Conservation (phyloP, 2,888 invertebrate species). For the Lasioglossum lativentre region DNA sequence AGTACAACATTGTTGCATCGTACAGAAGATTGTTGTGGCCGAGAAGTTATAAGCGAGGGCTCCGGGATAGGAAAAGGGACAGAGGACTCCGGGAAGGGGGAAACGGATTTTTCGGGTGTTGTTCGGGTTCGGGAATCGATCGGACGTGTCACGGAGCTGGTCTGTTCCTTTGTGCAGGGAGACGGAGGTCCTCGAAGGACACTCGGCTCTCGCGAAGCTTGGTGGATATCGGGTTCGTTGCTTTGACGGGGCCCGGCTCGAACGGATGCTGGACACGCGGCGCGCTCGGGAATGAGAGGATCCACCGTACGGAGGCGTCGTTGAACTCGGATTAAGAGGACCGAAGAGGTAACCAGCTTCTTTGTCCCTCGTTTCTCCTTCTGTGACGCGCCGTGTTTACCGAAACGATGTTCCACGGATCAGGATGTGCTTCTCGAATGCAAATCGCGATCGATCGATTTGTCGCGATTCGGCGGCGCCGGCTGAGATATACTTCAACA, state of each 20-base stretch:
- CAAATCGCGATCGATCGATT: background rate
- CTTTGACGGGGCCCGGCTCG: background rate
- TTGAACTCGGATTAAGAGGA: conserved; percentile 24
- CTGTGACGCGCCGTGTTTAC: background rate
- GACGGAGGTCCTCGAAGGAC: background rate
- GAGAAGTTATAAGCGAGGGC: background rate
- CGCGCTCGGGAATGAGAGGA: conserved; percentile 27
- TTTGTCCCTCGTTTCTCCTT: background rate
- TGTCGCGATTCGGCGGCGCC: background rate
- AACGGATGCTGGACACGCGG: conserved; percentile 10
- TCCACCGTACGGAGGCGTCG: background rate
- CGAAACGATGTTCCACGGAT: background rate
- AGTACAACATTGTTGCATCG: background rate
- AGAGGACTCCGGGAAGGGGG: background rate
- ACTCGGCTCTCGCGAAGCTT: conserved; percentile 11
- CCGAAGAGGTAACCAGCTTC: conserved; percentile 19
- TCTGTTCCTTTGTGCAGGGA: conserved; percentile 30
- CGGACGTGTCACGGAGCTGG: background rate
- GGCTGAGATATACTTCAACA: background rate
- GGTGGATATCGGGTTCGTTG: background rate
- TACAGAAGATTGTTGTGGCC: background rate
- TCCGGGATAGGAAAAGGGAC: background rate
- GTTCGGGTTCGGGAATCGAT: conserved; percentile 1
- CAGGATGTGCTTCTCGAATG: background rate
- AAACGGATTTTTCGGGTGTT: background rate